These are phyloP conservation scores for Lepetodrilus schrolli DNA, from an alignment of 2,888 invertebrate species.

Conservation along the genomic window DNA sequence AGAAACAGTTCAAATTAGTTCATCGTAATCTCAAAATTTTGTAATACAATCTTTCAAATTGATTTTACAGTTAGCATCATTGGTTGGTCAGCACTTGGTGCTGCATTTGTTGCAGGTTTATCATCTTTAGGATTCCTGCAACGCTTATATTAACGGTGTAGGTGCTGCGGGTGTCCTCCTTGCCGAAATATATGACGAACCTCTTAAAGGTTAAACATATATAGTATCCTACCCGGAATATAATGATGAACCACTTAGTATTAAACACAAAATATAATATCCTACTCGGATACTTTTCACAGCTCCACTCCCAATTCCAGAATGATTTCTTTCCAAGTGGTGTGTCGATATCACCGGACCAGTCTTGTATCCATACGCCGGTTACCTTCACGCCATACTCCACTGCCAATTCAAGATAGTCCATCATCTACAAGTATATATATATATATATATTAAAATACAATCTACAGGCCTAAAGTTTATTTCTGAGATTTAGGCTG, in stretches of 20 bases:
- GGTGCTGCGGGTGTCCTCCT: background rate
- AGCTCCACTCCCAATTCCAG: slow-evolving; percentile 72
- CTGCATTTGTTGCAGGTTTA: background rate
- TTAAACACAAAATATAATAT: background rate
- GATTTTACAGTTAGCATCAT: background rate
- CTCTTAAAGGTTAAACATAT: background rate
- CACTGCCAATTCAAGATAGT: slow-evolving; percentile 46
- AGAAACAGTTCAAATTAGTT: background rate
- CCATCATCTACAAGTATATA: slow-evolving; percentile 59
- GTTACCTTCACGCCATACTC: slow-evolving; percentile 51
- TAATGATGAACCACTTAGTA: background rate
- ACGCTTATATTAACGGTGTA: background rate
- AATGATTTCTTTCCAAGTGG: slow-evolving; percentile 64
- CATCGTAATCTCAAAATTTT: background rate
- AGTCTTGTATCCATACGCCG: slow-evolving; percentile 72
- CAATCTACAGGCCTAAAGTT: no score
- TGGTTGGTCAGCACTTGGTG: background rate
- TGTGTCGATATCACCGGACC: slow-evolving; percentile 65
- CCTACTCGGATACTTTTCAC: slow-evolving; percentile 60
- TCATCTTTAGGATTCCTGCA: background rate
- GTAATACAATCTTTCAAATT: background rate
- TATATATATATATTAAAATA: background rate
- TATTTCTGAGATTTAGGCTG: no score
- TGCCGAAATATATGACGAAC: no score
- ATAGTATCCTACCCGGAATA: background rate